Conservation (phyloP, 2,113 vertebrate species). For the Gymnocephalus cernua region DNA sequence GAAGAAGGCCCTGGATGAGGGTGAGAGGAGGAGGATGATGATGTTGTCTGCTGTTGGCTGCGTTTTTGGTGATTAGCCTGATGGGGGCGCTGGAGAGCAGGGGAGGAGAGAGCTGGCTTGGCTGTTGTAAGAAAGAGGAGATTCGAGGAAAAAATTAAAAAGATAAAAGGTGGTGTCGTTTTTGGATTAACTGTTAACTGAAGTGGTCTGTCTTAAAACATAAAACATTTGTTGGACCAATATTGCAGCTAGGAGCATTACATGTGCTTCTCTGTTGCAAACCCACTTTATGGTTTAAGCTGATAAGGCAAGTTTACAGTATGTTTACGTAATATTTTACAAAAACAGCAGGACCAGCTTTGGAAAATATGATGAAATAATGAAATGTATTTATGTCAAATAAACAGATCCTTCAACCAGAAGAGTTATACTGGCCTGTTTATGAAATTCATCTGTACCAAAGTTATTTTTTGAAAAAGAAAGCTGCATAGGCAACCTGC, state of each 20-base stretch:
- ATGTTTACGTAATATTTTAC: not conserved
- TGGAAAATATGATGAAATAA: conserved; percentile 2
- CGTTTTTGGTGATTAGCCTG: conserved; percentile 51
- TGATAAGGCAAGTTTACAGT: not conserved
- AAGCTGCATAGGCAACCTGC: not conserved
- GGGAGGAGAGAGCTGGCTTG: conserved; percentile 31
- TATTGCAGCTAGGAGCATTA: not conserved
- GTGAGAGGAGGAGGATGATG: conserved; percentile 33
- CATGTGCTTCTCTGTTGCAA: not conserved
- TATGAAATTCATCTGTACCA: not conserved
- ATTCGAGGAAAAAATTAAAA: not conserved
- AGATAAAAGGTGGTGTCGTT: not conserved
- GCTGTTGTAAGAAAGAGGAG: conserved; percentile 9
- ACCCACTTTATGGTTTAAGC: not conserved
- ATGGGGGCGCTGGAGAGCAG: conserved; percentile 37
- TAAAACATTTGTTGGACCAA: too few species aligned
- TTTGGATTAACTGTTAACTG: not conserved
- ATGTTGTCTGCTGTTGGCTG: conserved; percentile 16
- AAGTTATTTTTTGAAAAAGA: not conserved
- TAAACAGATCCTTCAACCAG: not conserved
- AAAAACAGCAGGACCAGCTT: not conserved
- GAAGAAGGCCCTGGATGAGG: conserved; percentile 46
- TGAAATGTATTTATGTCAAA: not conserved
- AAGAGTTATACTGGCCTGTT: not conserved
- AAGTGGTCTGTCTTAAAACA: too few species aligned